Base-by-base conservation (phyloP, 2,888 invertebrate species). In the Acanthosepion pharaonis region DNA sequence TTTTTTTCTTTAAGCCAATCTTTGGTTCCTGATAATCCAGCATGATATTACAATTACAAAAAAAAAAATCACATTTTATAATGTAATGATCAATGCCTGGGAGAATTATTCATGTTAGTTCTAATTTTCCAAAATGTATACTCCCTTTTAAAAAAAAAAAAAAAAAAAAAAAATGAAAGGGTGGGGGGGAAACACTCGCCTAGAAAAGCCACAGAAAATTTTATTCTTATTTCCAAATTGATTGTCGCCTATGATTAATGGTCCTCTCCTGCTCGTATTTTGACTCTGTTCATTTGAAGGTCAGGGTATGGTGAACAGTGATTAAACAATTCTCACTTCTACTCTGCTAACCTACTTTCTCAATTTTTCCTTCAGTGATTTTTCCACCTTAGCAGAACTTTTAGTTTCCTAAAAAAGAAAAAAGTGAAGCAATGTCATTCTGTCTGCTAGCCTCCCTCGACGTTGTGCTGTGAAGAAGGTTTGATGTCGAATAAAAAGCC, bases 191-290 rank as follows among this genome's bases (percentile, higher is more conserved):
- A 6, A n/a, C 15, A 78, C 78, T 9, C 78, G 18, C 1, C 11
- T 18, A 78, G 20, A n/a, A 78, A 78, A 78, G n/a, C n/a, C 15
- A n/a, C 78, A 78, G 18, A 78, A 9, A 78, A 78, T 78, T 78
- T 59, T 18, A 59, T 59, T 59, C 23, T 78, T n/a, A 78, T 78
- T 78, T 78, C 78, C n/a, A 15, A n/a, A 78, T 78, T 78, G 78
- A 78, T 78, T 78, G 78, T 78, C 78, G n/a, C n/a, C 78, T 78
- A 78, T n/a, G 78, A 78, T 78, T 78, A n/a, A 78, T n/a, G n/a
- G 9, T 6, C 11, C n/a, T 9, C 4, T 0, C 15, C 33, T 33
- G 33, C 33, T 15, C n/a, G 8, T 78, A 78, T 78, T 78, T 78
- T 78, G 78, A 78, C n/a, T 78, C n/a, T 78, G 78, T n/a, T n/a